Percentiles rank a stretch among this genome's conserved stretches.
phyloP scores from a whole-genome alignment of 2,113 vertebrate species.

The Melanostigma gelatinosum region DNA sequence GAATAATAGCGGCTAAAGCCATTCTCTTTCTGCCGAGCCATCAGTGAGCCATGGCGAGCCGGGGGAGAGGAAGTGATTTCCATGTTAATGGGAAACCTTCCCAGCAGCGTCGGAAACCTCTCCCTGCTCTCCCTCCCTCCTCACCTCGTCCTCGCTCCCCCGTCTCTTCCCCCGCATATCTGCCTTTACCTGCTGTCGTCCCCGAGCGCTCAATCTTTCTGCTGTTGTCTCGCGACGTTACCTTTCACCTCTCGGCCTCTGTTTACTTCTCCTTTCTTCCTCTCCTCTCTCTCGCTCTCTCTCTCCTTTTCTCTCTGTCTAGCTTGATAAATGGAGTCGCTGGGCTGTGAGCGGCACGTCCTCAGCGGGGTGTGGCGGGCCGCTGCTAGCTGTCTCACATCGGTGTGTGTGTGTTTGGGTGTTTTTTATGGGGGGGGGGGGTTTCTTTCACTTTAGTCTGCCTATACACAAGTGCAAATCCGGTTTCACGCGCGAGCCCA shows the following conservation, averaged over 20 bases:
- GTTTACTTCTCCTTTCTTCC: conserved; percentile 64
- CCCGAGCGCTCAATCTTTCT: conserved; percentile 38
- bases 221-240: conserved; percentile 54
- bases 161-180: conserved; percentile 43
- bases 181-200: conserved; percentile 41
- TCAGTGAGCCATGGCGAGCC: conserved; percentile 74
- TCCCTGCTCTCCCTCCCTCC: background rate
- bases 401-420: conserved; percentile 25
- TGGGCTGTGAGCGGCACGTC: conserved; percentile 76
- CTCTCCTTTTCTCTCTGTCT: conserved; percentile 56
- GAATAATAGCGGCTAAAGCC: conserved; percentile 83
- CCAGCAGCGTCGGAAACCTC: conserved; percentile 58
- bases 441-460: conserved; percentile 24
- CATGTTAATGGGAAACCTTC: conserved; percentile 82
- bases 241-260: conserved; percentile 70
- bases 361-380: conserved; percentile 68
- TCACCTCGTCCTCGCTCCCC: conserved; percentile 36
- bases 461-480: conserved; percentile 37
- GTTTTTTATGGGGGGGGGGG: background rate
- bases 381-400: conserved; percentile 59
- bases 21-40: conserved; percentile 78
- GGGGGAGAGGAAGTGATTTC: conserved; percentile 79
- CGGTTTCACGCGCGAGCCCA: conserved; percentile 20
- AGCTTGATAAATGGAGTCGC: conserved; percentile 80
- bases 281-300: conserved; percentile 30